These are phyloP conservation scores for Nycticebus coucang DNA, from an alignment of 2,113 vertebrate species.

Conservation along the genomic window DNA sequence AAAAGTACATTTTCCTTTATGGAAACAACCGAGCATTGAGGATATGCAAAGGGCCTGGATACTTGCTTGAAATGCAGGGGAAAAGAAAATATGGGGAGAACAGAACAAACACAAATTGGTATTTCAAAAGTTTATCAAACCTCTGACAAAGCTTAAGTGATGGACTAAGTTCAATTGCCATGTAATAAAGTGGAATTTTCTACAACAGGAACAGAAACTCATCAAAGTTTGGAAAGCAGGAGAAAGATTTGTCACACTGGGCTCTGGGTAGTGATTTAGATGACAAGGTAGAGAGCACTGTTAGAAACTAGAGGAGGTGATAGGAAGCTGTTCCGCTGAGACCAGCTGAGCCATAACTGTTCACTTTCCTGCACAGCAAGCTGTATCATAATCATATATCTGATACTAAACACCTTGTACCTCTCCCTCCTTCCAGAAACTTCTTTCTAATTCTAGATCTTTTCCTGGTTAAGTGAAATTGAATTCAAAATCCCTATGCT, in stretches of 20 bases:
- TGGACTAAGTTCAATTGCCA: neutral
- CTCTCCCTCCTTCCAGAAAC: neutral
- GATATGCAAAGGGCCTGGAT: neutral
- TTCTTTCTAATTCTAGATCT: neutral
- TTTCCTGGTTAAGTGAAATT: neutral
- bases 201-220: neutral
- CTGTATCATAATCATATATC: neutral
- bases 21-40: neutral
- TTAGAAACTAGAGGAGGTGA: neutral
- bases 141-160: neutral
- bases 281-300: neutral
- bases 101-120: neutral
- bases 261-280: neutral
- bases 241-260: neutral
- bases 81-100: neutral
- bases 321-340: fast-evolving
- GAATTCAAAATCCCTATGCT: neutral
- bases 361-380: neutral
- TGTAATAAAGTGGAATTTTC: neutral
- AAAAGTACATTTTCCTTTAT: neutral
- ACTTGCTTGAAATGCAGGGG: neutral
- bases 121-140: neutral
- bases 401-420: neutral
- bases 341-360: neutral
- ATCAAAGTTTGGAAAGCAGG: neutral